Evolutionary conservation across 2,888 invertebrate species (phyloP).

Genomic region (Drosophila flavopinicola): DNA sequence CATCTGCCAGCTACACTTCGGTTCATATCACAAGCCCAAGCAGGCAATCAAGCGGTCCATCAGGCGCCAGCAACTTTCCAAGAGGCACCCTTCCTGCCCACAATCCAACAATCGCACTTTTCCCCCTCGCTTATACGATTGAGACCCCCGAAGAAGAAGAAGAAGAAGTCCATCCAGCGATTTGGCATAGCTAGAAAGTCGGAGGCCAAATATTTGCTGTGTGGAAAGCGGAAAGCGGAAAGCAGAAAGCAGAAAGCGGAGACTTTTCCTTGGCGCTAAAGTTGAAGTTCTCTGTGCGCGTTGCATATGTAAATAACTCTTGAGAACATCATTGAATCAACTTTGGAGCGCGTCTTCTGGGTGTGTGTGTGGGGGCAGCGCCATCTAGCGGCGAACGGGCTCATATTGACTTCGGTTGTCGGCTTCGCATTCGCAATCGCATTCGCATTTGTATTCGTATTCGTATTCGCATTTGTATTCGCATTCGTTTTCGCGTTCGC

Average conservation of each 20-base stretch:
- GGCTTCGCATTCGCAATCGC: too few species aligned
- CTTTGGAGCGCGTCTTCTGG: conserved; percentile 45
- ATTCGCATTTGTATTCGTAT: too few species aligned
- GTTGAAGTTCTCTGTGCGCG: conserved; percentile 46
- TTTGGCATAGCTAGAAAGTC: conserved; percentile 59
- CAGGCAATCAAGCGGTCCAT: conserved; percentile 58
- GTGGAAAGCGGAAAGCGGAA: conserved; percentile 19
- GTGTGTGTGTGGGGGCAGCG: conserved; percentile 8
- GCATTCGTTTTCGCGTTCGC: too few species aligned
- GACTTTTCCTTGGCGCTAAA: conserved; percentile 51
- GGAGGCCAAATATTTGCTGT: conserved; percentile 54
- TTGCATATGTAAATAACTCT: conserved; percentile 78
- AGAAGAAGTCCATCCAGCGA: conserved; percentile 44
- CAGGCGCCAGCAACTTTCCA: conserved; percentile 54
- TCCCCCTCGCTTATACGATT: not conserved
- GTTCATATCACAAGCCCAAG: conserved; percentile 29
- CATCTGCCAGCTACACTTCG: conserved; percentile 35
- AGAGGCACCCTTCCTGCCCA: conserved; percentile 15
- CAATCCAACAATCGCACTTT: too few species aligned
- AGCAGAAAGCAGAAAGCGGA: not conserved
- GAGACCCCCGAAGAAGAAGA: too few species aligned
- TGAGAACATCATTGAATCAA: conserved; percentile 70
- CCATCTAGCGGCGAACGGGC: conserved; percentile 37
- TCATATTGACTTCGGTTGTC: conserved; percentile 52
- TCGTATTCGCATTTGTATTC: too few species aligned